phyloP scores from a whole-genome alignment of 2,113 vertebrate genomes.

The Pelecanoides urinatrix region DNA sequence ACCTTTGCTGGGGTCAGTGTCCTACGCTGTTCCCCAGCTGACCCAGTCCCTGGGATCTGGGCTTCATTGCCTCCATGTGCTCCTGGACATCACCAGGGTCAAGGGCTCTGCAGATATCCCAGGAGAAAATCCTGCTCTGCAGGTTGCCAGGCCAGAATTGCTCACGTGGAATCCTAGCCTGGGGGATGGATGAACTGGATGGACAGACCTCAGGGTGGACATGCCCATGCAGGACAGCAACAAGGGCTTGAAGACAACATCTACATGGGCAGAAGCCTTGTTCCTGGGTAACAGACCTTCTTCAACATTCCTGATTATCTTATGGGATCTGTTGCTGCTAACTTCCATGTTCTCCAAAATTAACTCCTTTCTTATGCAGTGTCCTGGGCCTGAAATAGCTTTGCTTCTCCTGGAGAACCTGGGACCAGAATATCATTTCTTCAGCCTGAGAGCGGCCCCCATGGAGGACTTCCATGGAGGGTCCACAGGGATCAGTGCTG shows the following conservation, averaged over 20 bases:
- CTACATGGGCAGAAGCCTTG: background rate
- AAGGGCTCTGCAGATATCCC: background rate
- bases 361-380: fast-evolving
- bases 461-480: background rate
- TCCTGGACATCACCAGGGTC: background rate
- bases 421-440: background rate
- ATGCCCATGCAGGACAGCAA: background rate
- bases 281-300: background rate
- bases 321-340: background rate
- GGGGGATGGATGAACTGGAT: background rate
- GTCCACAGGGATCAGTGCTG: background rate
- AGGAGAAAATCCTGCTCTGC: background rate
- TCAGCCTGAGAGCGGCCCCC: background rate
- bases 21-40: fast-evolving
- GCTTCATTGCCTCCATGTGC: background rate
- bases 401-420: background rate
- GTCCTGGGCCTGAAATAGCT: background rate
- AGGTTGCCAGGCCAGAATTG: background rate
- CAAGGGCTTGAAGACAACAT: background rate
- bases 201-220: background rate
- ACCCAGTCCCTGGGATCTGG: background rate
- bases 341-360: background rate
- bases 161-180: background rate
- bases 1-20: background rate
- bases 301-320: background rate